phyloP scores from a whole-genome alignment of 2,797 vertebrate genomes.

The Enteromius mattozi region DNA sequence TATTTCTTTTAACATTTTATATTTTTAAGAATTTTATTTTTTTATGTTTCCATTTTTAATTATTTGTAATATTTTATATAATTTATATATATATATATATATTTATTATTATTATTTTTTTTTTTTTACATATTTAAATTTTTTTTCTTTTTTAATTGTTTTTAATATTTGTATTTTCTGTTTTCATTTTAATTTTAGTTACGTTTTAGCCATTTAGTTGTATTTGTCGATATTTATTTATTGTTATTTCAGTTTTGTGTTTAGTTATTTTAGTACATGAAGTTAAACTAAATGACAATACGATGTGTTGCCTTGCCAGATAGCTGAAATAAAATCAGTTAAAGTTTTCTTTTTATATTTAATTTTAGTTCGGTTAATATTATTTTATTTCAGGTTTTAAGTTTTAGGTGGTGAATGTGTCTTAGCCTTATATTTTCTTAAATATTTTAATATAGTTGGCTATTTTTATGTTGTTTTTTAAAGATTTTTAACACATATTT shows the following conservation, averaged over 20 bases:
- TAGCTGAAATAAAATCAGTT: too few species aligned
- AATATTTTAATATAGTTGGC: neutral
- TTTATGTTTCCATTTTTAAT: too few species aligned
- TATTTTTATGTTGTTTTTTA: too few species aligned
- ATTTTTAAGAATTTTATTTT: too few species aligned
- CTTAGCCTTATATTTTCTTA: neutral
- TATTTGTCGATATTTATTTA: neutral
- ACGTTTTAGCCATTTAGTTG: neutral
- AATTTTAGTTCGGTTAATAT: neutral
- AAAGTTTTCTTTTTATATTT: neutral
- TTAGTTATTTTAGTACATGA: too few species aligned
- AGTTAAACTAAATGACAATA: too few species aligned
- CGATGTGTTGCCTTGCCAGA: too few species aligned
- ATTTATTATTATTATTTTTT: neutral
- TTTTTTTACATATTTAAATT: neutral
- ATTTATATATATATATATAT: neutral
- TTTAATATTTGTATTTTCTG: neutral
- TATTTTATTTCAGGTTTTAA: neutral
- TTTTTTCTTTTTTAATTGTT: neutral
- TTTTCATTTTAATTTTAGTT: neutral
- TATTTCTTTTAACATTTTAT: neutral
- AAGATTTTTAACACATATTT: too few species aligned
- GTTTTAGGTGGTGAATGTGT: too few species aligned
- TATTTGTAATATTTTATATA: too few species aligned
- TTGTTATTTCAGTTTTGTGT: too few species aligned